phyloP scores from a whole-genome alignment of 2,113 vertebrate species.

The Cyphomyrus discorhynchus region DNA sequence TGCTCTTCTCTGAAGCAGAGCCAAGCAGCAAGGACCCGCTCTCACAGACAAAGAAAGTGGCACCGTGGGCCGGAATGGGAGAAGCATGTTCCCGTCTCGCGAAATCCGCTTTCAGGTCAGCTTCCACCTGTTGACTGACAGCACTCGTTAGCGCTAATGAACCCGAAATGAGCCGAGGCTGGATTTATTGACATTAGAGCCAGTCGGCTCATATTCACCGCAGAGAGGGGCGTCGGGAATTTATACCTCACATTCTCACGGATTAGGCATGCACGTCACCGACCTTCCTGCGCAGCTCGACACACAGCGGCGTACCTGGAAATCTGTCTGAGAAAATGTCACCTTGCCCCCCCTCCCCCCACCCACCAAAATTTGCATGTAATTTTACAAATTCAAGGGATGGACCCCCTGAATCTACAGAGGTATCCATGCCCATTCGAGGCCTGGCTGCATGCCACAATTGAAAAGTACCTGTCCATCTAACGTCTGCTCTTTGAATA shows the following conservation, averaged over 20 bases:
- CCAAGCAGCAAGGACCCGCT: conserved; percentile 70
- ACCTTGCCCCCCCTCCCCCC: neutral
- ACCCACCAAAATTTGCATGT: neutral
- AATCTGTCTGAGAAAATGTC: neutral
- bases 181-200: neutral
- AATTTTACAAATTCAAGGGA: neutral
- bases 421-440: neutral
- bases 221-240: neutral
- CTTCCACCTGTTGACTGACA: neutral
- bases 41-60: conserved; percentile 53
- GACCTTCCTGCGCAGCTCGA: neutral
- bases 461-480: neutral
- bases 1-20: conserved; percentile 67
- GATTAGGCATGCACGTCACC: neutral
- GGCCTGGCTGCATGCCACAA: neutral
- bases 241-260: neutral
- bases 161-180: neutral
- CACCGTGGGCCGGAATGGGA: conserved; percentile 14
- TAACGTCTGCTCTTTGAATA: neutral
- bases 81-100: neutral
- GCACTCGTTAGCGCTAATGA: neutral
- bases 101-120: neutral
- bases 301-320: neutral
- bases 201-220: no score
- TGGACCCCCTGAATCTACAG: neutral